Evolutionary conservation across 2,888 invertebrate genomes (phyloP), one percentile per base, ranked within the genome.

Genomic region (Cistogaster globosa): DNA sequence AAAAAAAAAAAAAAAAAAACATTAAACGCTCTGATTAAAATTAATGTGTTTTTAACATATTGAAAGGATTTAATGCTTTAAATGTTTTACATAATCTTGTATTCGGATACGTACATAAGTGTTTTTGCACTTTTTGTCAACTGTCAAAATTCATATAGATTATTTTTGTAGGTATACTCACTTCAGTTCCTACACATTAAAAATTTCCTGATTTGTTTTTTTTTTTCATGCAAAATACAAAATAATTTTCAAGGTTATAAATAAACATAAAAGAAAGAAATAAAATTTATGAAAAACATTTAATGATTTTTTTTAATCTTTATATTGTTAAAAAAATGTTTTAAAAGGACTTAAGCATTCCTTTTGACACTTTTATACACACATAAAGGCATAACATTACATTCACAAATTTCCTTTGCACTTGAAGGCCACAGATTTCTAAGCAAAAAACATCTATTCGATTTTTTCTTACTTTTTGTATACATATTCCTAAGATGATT

Each of bases 1-100:
- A 6, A 32, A 5, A 32, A 32, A 7, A 32, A 32, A 7, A 32
- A 32, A 3, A 32, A 32, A 3, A 32, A 32, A 3, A 32, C 32
- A 53, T 51, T 51, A 12, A 14, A 18, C 20, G 9, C 20, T 53
- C 8, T 20, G 6, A 53, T 11, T 7, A 18, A 18, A 7, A 53
- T 18, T 6, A 14, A 22, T 69, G 55, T n/a, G 3, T 26, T 45
- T 20, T 32, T 16, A 69, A 63, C 36, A 71, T 63, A 63, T 84
- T 89, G 55, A 87, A 88, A 81, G 89, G 89, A 90, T 89, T 89
- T 90, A 89, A 90, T 74, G 77, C 81, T 84, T 82, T 53, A 26
- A 65, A 74, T 8, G 26, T 58, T 82, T 82, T 82, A 82, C 55
- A 74, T 87, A 75, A 90, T 90, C 16, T n/a, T 16, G 4, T 48